Conservation (phyloP, 2,888 invertebrate species). For the Anthophora plumipes region DNA sequence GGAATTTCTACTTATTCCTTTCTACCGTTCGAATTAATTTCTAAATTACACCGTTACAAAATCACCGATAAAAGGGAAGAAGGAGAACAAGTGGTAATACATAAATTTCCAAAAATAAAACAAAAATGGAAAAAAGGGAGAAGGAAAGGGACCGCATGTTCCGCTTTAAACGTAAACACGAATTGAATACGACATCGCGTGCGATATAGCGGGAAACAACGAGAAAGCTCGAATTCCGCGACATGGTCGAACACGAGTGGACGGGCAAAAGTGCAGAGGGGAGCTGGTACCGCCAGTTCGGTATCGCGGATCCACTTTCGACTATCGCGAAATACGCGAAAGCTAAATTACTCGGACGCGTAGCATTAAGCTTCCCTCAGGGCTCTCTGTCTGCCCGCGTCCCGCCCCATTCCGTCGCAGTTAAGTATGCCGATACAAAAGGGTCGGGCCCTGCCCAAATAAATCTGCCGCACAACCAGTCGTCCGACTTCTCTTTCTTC, state of each 20-base stretch:
- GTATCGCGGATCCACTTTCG: slow-evolving; percentile 26
- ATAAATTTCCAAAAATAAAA: too few relatives aligned
- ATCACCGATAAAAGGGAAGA: neutral
- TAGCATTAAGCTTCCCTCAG: slow-evolving; percentile 31
- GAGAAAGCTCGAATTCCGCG: slow-evolving; percentile 5
- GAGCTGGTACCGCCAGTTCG: neutral
- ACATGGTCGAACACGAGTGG: slow-evolving; percentile 3
- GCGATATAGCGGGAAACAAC: neutral
- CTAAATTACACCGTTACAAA: slow-evolving; percentile 5
- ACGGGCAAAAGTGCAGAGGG: neutral
- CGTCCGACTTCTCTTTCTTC: slow-evolving; percentile 19
- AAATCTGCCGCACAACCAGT: slow-evolving; percentile 48
- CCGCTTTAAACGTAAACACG: neutral
- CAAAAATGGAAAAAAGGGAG: neutral
- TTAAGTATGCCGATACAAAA: slow-evolving; percentile 60
- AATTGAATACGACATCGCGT: neutral
- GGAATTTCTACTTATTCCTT: neutral
- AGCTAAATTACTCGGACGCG: slow-evolving; percentile 51
- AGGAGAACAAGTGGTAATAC: too few relatives aligned
- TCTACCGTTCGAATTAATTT: slow-evolving; percentile 10
- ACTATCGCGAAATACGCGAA: slow-evolving; percentile 40
- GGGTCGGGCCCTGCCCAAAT: slow-evolving; percentile 41
- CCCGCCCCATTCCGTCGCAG: slow-evolving; percentile 9
- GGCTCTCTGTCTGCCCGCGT: neutral
- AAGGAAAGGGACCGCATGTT: neutral